phyloP scores from a whole-genome alignment of 2,113 vertebrate genomes.

The Uropsilus gracilis region DNA sequence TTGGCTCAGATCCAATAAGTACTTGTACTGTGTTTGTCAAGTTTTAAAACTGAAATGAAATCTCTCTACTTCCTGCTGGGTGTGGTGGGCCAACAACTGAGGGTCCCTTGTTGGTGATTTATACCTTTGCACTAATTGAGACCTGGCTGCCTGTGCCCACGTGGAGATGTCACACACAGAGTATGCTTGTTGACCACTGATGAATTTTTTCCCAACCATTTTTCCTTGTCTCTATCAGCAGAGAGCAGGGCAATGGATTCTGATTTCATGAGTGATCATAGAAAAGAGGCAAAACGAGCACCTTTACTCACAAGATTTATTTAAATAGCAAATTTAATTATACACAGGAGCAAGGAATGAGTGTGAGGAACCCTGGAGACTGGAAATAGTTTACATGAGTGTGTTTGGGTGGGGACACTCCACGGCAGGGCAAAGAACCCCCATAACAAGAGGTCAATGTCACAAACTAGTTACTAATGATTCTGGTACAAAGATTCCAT shows the following conservation, averaged over 20 bases:
- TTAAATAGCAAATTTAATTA: too few species aligned
- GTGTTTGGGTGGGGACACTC: background rate
- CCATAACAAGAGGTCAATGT: background rate
- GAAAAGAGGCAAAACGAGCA: background rate
- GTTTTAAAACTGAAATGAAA: background rate
- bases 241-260: background rate
- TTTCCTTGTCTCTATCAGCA: background rate
- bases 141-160: background rate
- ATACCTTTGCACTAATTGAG: background rate
- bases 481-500: background rate
- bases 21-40: background rate
- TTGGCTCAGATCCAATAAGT: background rate
- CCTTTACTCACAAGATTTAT: too few species aligned
- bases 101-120: background rate
- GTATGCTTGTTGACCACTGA: background rate
- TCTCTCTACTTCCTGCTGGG: background rate
- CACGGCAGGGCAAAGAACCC: background rate
- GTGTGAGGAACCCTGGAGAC: background rate
- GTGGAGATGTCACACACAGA: background rate
- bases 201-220: background rate
- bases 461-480: too few species aligned
- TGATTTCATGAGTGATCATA: background rate
- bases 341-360: background rate
- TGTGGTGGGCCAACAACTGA: background rate
- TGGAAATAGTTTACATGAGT: background rate